These are phyloP conservation scores for Globodera rostochiensis DNA, from an alignment of 1,140 invertebrate genomes.

Conservation along the genomic window DNA sequence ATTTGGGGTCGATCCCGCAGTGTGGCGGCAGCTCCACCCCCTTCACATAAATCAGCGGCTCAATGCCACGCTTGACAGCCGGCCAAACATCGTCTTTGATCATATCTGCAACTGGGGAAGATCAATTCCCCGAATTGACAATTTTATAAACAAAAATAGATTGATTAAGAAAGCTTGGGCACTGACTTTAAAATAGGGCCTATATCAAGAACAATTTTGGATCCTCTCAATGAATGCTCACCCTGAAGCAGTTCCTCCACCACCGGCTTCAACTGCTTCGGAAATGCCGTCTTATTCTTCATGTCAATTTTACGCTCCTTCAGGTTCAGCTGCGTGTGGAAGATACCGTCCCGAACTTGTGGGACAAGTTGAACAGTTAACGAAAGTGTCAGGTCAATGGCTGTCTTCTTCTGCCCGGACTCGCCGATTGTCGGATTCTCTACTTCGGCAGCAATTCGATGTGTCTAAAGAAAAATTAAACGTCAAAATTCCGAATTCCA, in stretches of 20 bases:
- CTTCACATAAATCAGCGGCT: conserved; percentile 56
- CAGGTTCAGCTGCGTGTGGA: conserved; percentile 59
- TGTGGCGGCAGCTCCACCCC: conserved; percentile 52
- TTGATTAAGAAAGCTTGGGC: too few species aligned
- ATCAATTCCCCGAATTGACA: too few species aligned
- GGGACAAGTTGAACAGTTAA: conserved; percentile 54
- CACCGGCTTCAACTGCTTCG: conserved; percentile 53
- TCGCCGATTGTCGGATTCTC: conserved; percentile 52
- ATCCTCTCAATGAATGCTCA: conserved; percentile 4
- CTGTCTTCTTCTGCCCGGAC: conserved; percentile 40
- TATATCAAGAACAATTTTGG: conserved; percentile 17
- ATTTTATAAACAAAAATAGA: too few species aligned
- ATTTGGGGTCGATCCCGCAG: conserved; percentile 60
- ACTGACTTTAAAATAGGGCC: too few species aligned
- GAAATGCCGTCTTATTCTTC: conserved; percentile 59
- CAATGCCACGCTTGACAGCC: conserved; percentile 56
- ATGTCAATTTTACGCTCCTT: conserved; percentile 58
- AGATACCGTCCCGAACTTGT: conserved; percentile 57
- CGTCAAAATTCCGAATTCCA: too few species aligned
- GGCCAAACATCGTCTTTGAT: conserved; percentile 65
- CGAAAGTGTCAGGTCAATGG: conserved; percentile 50
- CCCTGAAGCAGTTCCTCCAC: conserved; percentile 62
- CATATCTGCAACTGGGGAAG: conserved; percentile 51
- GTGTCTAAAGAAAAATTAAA: conserved; percentile 46
- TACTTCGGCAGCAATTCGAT: conserved; percentile 58